Evolutionary conservation across 1,140 invertebrate species (phyloP).

Genomic region (Tribolium madens): DNA sequence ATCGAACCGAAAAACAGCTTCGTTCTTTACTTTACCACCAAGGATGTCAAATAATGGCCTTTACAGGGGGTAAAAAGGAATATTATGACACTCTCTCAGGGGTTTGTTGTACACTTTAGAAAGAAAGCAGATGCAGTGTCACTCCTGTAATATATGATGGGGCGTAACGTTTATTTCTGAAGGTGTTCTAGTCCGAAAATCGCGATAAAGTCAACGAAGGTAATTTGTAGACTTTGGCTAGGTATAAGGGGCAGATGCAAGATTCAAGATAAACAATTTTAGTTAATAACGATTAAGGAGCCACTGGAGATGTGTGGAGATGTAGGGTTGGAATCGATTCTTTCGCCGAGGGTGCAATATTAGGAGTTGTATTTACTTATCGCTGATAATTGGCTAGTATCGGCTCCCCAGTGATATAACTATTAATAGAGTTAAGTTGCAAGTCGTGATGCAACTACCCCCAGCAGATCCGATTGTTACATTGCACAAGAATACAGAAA

Average conservation of each 20-base stretch:
- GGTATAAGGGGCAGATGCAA: slow-evolving; percentile 38
- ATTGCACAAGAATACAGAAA: slow-evolving; percentile 14
- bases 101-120: slow-evolving; percentile 49
- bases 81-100: slow-evolving; percentile 62
- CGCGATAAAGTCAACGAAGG: slow-evolving; percentile 53
- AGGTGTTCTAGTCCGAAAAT: slow-evolving; percentile 50
- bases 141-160: slow-evolving; percentile 53
- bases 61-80: slow-evolving; percentile 60
- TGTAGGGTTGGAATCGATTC: slow-evolving; percentile 12
- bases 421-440: slow-evolving; percentile 35
- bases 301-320: slow-evolving; percentile 15
- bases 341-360: slow-evolving; percentile 35
- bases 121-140: slow-evolving; percentile 58
- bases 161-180: slow-evolving; percentile 56
- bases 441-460: slow-evolving; percentile 37
- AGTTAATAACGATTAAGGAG: not conserved
- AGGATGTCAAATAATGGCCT: slow-evolving; percentile 53
- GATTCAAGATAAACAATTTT: slow-evolving; percentile 27
- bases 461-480: slow-evolving; percentile 7
- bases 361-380: slow-evolving; percentile 35
- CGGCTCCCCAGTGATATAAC: not conserved
- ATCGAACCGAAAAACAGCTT: not conserved
- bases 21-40: slow-evolving; percentile 57
- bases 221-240: slow-evolving; percentile 40
- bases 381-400: slow-evolving; percentile 38